Conservation (phyloP, 2,888 invertebrate species). For the Itoplectis maculator region DNA sequence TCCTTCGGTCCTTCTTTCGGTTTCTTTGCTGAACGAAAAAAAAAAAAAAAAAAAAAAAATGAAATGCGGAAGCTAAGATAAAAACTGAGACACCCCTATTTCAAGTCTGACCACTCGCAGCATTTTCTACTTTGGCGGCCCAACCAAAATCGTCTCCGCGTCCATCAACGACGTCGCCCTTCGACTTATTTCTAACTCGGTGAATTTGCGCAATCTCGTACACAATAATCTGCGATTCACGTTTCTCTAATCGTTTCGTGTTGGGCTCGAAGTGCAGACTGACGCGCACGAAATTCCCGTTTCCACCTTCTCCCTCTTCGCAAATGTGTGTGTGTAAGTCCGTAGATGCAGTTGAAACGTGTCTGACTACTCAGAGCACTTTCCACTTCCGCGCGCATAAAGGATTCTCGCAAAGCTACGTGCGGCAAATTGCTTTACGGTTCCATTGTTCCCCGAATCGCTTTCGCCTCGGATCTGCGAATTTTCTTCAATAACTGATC, state of each 20-base stretch:
- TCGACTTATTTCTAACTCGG: not conserved
- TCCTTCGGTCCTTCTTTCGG: not conserved
- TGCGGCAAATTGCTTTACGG: conserved; percentile 12
- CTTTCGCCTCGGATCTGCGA: not conserved
- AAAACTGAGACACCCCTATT: not conserved
- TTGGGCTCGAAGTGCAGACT: not conserved
- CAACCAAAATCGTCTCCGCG: not conserved
- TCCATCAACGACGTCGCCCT: not conserved
- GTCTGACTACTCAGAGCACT: conserved; percentile 26
- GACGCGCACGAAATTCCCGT: conserved; percentile 19
- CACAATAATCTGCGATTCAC: conserved; percentile 12
- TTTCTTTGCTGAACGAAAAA: no score
- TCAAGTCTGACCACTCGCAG: not conserved
- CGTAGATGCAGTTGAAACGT: not conserved
- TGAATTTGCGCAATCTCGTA: conserved; percentile 16
- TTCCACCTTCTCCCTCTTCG: not conserved
- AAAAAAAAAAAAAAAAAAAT: no score
- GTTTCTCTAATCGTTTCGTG: conserved; percentile 6
- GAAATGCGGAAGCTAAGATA: not conserved
- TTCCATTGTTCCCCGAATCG: not conserved
- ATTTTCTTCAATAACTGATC: conserved; percentile 16
- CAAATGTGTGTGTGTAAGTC: no score
- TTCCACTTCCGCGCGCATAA: conserved; percentile 24
- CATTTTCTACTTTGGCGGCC: not conserved
- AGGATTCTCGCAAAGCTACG: conserved; percentile 1